Evolutionary conservation across 2,888 invertebrate species (phyloP), one percentile per base, ranked within the genome.

Genomic region (Imbricaverruca yamaguchii): DNA sequence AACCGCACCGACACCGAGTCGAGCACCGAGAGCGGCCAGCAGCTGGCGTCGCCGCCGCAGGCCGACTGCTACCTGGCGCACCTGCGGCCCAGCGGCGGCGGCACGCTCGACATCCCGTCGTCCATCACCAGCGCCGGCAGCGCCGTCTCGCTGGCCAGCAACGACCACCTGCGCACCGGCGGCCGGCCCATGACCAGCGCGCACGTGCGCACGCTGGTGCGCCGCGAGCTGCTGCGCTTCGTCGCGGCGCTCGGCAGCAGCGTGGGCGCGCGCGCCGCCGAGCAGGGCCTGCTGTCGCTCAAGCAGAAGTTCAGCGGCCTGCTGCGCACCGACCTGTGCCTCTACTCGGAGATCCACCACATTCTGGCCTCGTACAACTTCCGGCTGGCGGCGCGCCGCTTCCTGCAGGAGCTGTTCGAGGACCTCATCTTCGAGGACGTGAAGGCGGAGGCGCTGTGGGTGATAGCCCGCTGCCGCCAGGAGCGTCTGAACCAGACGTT

Each of bases 381-480:
- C 87, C 91, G 95, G 86, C 89, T 96, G 86, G 91, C 91, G 83
- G 92, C 95, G 6, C 90, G 97, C 18, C 91, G 96, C 81, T 95
- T 97, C 87, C 89, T 98, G 59, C 97, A 98, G 87, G 98, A 98
- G 87, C 89, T 98, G 65, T 98, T 98, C 88, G 90, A 95, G 80
- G 97, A 97, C 86, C 90, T 94, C 55, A 89, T 90, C 85, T 95
- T 94, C 86, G 92, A 92, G 80, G 84, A 85, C 83, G 84, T 55
- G 53, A 74, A 74, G 74, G 8, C 74, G 18, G 74, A 74, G 74
- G 74, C 74, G 74, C 74, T 74, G 15, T 74, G 74, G 74, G 21
- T 74, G 2, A 13, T 74, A 10, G 55, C 55, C 21, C 74, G 74
- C 21, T 74, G 53, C 55, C 74, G 74, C 55, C 74, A 74, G 74